Evolutionary conservation across 2,113 vertebrate genomes (phyloP), one percentile per base, ranked within the genome.

Genomic region (Sorex araneus): DNA sequence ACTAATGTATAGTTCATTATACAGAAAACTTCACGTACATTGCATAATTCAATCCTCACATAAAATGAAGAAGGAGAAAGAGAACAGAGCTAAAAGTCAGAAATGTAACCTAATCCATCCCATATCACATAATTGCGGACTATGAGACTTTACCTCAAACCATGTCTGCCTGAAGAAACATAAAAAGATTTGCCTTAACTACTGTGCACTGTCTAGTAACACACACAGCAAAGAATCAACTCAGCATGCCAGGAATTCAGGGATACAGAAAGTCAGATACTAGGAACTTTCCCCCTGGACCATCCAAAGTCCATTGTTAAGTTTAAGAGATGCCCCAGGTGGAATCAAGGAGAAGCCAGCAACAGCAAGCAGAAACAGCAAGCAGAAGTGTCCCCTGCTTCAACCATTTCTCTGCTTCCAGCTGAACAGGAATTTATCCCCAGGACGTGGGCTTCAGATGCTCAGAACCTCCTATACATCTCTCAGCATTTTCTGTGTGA

Each of bases 221-320:
- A 0, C 43, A 40, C 28, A 16, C 0, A 23, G 21, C 71, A 30
- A 3, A 43, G 18, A 1, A 0, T 27, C 66, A 10, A n/a, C 75
- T 47, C 5, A 0, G 23, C 12, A 13, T 74, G 71, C 67, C 73
- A 90, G 40, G 45, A 78, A 85, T 66, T 76, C 47, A 32, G 27
- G 83, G 67, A 63, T 16, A 11, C 28, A 25, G 32, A 7, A 80
- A 89, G 40, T 50, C 32, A 34, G 32, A 11, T 18, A 30, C 63
- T 36, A 43, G 45, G 54, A 27, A 8, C 36, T 28, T 66, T 83
- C 67, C 12, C 19, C 60, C 83, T 83, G 32, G 43, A 60, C 32
- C 34, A 73, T 36, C 66, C 71, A 75, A 71, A 66, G 11, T 76
- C 18, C 81, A 16, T 87, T 92, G 78, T 83, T 60, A 70, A 69